Conservation (phyloP, 2,888 invertebrate species). For the Teleogryllus oceanicus region DNA sequence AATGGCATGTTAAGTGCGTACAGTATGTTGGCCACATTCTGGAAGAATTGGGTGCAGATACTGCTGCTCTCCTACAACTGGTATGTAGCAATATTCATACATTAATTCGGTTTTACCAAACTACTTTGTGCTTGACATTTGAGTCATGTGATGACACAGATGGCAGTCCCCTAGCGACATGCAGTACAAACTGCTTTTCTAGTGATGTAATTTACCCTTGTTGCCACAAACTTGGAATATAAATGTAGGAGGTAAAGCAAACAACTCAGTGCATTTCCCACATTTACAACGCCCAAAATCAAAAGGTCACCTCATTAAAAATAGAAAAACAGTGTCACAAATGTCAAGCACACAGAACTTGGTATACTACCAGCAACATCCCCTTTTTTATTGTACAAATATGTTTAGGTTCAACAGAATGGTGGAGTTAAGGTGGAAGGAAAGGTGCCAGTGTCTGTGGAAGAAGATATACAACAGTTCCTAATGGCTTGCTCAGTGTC, state of each 20-base stretch:
- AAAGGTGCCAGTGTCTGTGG: slow-evolving; percentile 23
- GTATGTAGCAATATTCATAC: slow-evolving; percentile 24
- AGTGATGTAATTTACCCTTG: too few species aligned
- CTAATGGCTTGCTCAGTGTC: slow-evolving; percentile 31
- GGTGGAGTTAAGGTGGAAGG: slow-evolving; percentile 24
- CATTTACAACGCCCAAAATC: too few species aligned
- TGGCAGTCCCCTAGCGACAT: too few species aligned
- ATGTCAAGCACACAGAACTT: background rate
- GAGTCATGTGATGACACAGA: too few species aligned
- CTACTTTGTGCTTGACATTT: background rate
- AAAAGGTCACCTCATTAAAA: too few species aligned
- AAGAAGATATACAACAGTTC: slow-evolving; percentile 30
- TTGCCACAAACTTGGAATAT: too few species aligned
- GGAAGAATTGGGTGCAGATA: slow-evolving; percentile 25
- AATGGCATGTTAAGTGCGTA: slow-evolving; percentile 31
- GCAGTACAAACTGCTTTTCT: too few species aligned
- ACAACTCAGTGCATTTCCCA: too few species aligned
- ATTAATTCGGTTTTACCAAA: background rate
- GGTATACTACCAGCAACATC: background rate
- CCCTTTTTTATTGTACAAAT: too few species aligned
- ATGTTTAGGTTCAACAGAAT: slow-evolving; percentile 31
- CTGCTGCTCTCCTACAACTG: slow-evolving; percentile 31
- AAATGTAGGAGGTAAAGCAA: too few species aligned
- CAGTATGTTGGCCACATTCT: slow-evolving; percentile 31
- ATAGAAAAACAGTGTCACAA: too few species aligned